Evolutionary conservation across 2,797 vertebrate genomes (phyloP).

Genomic region (Lagocephalus sceleratus): DNA sequence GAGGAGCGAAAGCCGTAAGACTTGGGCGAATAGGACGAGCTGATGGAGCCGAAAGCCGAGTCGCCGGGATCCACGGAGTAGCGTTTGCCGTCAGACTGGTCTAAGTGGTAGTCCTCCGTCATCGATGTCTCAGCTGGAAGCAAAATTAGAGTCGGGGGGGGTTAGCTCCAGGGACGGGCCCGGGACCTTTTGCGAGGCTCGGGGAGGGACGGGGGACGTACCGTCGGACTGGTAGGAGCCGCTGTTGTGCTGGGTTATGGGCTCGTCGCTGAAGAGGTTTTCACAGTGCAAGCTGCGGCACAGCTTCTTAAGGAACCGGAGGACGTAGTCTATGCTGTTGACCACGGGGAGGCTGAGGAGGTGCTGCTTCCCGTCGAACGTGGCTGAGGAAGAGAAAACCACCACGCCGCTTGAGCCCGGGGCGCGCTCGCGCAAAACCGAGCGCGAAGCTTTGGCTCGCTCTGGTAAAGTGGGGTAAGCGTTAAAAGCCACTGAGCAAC

Average conservation of each 20-base stretch:
- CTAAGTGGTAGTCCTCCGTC: constrained; percentile 81
- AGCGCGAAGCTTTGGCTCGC: background rate
- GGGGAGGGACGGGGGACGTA: too few species aligned
- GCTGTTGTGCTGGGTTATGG: constrained; percentile 77
- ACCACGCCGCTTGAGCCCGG: constrained; percentile 20
- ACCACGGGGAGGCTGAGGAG: constrained; percentile 90
- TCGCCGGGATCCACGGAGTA: constrained; percentile 76
- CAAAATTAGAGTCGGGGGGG: constrained; percentile 6
- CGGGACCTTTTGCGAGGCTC: too few species aligned
- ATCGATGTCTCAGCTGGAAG: constrained; percentile 74
- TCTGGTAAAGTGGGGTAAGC: background rate
- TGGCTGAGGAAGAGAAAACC: constrained; percentile 76
- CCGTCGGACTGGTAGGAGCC: constrained; percentile 73
- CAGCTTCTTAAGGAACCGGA: constrained; percentile 95
- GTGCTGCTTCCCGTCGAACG: constrained; percentile 96
- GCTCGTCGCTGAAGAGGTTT: constrained; percentile 96
- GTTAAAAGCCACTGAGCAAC: constrained; percentile 33
- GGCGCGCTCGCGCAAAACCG: constrained; percentile 9
- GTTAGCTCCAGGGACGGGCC: background rate
- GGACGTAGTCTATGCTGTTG: constrained; percentile 92
- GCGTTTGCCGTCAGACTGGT: constrained; percentile 73
- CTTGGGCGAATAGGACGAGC: constrained; percentile 72
- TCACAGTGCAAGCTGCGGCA: constrained; percentile 93
- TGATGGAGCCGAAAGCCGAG: constrained; percentile 77
- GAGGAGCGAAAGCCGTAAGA: constrained; percentile 73